Conservation (phyloP, 2,113 vertebrate species). For the Cryptomyrus ogoouensis region DNA sequence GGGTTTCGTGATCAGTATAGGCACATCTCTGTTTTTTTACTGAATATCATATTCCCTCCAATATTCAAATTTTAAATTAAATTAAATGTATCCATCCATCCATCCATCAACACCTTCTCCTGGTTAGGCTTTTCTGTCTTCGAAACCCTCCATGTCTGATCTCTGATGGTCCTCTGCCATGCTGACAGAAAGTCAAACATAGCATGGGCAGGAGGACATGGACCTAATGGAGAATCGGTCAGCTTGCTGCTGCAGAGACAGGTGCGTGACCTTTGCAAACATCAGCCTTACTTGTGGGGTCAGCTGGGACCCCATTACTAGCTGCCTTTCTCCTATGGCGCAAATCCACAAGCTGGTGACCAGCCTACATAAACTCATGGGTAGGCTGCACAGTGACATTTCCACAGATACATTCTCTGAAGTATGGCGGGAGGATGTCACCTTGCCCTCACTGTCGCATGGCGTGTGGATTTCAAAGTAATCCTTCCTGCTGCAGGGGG, state of each 20-base stretch:
- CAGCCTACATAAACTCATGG: too few species aligned
- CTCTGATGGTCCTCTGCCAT: not conserved
- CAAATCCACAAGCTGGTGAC: not conserved
- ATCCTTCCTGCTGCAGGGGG: conserved; percentile 79
- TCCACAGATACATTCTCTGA: not conserved
- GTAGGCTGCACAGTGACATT: not conserved
- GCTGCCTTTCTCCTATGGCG: not conserved
- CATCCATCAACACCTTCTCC: not conserved
- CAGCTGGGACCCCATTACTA: not conserved
- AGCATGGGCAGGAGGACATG: not conserved
- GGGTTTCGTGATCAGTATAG: not conserved
- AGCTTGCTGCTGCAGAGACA: not conserved
- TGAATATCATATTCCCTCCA: not conserved
- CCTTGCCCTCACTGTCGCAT: conserved; percentile 86
- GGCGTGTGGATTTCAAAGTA: conserved; percentile 88
- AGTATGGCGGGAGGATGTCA: conserved; percentile 41
- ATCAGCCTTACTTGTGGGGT: not conserved
- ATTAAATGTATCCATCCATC: not conserved
- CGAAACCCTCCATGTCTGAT: not conserved
- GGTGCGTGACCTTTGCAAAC: not conserved
- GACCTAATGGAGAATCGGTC: not conserved
- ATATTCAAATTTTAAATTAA: not conserved
- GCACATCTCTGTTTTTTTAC: not conserved
- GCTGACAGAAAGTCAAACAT: not conserved
- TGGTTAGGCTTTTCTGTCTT: not conserved